Evolutionary conservation across 2,113 vertebrate species (phyloP), one percentile per base, ranked within the genome.

Genomic region (Equus przewalskii): DNA sequence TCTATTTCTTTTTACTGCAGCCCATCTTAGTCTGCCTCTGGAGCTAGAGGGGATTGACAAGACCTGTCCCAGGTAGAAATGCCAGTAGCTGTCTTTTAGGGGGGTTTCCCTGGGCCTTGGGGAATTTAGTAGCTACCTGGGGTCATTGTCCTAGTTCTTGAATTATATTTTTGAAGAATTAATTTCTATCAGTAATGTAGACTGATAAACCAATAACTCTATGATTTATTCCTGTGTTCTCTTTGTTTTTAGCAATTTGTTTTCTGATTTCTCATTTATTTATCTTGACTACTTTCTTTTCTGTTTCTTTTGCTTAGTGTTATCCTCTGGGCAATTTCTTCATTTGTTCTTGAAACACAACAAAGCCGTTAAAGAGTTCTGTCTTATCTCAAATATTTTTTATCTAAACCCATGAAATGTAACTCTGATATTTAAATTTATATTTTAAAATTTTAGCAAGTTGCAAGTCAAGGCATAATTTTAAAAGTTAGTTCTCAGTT

Each of bases 91-190:
- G 12, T 73, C 60, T 81, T 67, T 28, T 36, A 11, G 8, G 33
- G 73, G 5, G 18, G 28, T 91, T 64, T 86, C 62, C n/a, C 81
- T 41, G 4, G 84, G 21, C 44, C 24, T 80, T 83, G 7, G 28
- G 16, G 30, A 54, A 80, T 92, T 87, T 22, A 65, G 9, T 69
- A 41, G 16, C 64, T 73, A 60, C 46, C 12, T 65, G 16, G 21
- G 26, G 28, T 93, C 46, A 91, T 51, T 85, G 10, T 89, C 51
- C 62, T 49, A 16, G 8, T n/a, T 91, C 30, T 64, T 26, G 26
- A 76, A 88, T 90, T 97, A 44, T 44, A 90, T 83, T 75, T 96
- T 80, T 64, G 54, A 95, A 94, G n/a, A 93, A 96, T 84, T 80
- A 83, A 93, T 95, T 84, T 97, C 56, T 72, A 15, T 82, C 26